Evolutionary conservation across 1,140 invertebrate species (phyloP).

Genomic region (Contarinia nasturtii): DNA sequence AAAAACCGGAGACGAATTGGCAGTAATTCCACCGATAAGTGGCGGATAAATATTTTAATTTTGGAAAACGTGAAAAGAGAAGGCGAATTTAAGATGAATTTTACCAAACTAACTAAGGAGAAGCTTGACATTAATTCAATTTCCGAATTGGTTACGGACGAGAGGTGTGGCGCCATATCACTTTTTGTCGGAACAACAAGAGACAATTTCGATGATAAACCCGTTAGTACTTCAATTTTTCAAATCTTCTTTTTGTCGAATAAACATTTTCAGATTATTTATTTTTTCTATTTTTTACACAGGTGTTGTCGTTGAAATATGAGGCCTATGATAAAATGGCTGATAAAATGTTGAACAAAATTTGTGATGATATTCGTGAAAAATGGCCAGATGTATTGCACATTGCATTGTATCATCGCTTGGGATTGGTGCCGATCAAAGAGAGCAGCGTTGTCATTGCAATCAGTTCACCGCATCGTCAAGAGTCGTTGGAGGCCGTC

Average conservation of each 20-base stretch:
- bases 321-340: slow-evolving; percentile 91
- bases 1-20: slow-evolving; percentile 49
- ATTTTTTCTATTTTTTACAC: slow-evolving; percentile 1
- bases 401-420: slow-evolving; percentile 64
- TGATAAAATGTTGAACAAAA: slow-evolving; percentile 56
- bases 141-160: slow-evolving; percentile 40
- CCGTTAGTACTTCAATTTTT: slow-evolving; percentile 34
- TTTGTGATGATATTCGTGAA: slow-evolving; percentile 49
- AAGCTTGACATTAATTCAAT: slow-evolving; percentile 50
- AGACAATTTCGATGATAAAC: slow-evolving; percentile 72
- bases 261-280: slow-evolving; percentile 3
- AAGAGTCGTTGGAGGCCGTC: slow-evolving; percentile 64
- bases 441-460: slow-evolving; percentile 84
- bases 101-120: slow-evolving; percentile 44
- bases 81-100: slow-evolving; percentile 29
- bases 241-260: neutral
- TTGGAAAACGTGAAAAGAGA: slow-evolving; percentile 1
- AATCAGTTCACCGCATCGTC: slow-evolving; percentile 69
- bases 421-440: slow-evolving; percentile 67
- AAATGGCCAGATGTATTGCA: slow-evolving; percentile 54
- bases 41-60: slow-evolving; percentile 37
- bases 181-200: slow-evolving; percentile 83
- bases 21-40: slow-evolving; percentile 73
- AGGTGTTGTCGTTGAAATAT: slow-evolving; percentile 71
- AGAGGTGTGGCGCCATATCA: slow-evolving; percentile 70